phyloP scores from a whole-genome alignment of 1,140 invertebrate genomes.

The Pogonus chalceus region DNA sequence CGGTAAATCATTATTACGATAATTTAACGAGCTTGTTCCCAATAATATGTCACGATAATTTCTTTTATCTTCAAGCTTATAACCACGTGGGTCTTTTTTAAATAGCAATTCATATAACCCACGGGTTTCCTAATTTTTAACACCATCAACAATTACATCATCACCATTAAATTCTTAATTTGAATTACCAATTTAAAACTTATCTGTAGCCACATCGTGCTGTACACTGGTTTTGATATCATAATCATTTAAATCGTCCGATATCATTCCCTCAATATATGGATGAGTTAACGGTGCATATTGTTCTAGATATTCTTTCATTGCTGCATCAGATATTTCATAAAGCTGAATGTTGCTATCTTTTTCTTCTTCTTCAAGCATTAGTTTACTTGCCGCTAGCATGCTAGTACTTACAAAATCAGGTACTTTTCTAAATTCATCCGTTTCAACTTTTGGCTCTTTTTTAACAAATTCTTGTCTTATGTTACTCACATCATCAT shows the following conservation, averaged over 20 bases:
- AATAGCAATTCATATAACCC: conserved; percentile 22
- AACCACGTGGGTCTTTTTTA: conserved; percentile 16
- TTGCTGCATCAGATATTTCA: no score
- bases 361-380: no score
- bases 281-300: conserved; percentile 1
- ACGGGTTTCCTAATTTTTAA: conserved; percentile 14
- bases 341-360: no score
- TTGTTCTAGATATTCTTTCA: conserved; percentile 6
- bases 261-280: conserved; percentile 9
- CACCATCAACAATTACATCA: conserved; percentile 15
- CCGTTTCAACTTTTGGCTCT: no score
- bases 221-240: conserved; percentile 16
- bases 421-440: no score
- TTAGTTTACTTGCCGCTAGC: no score
- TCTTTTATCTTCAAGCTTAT: conserved; percentile 17
- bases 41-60: conserved; percentile 22
- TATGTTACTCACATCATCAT: no score
- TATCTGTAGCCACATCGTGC: conserved; percentile 13
- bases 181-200: conserved; percentile 12
- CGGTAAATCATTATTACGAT: no score
- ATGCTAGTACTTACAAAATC: no score
- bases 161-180: conserved; percentile 9
- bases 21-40: no score
- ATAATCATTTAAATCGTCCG: neutral
- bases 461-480: no score